Conservation (phyloP, 1,140 invertebrate species). For the Antheraea mylitta region DNA sequence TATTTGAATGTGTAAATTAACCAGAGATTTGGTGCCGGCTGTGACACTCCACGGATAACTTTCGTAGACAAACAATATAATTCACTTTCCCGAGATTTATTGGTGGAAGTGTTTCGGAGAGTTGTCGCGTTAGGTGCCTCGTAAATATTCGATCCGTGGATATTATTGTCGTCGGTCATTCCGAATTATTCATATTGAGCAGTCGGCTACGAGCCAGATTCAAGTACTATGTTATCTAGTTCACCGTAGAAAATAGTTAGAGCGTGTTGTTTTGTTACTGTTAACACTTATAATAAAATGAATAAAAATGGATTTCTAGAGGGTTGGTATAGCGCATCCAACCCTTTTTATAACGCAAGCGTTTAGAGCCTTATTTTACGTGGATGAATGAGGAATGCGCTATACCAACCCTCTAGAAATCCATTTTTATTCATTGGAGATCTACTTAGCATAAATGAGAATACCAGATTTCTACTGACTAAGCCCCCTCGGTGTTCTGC, state of each 20-base stretch:
- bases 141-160: slow-evolving; percentile 13
- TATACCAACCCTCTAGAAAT: too few relatives aligned
- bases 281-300: too few relatives aligned
- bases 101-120: slow-evolving; percentile 20
- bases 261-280: neutral
- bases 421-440: too few relatives aligned
- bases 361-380: too few relatives aligned
- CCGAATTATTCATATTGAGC: slow-evolving; percentile 12
- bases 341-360: too few relatives aligned
- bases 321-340: too few relatives aligned
- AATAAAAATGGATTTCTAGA: too few relatives aligned
- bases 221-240: neutral
- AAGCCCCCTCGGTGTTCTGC: too few relatives aligned
- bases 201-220: neutral
- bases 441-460: too few relatives aligned
- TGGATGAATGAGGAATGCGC: too few relatives aligned
- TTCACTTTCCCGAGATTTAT: slow-evolving; percentile 33
- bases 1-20: slow-evolving; percentile 34
- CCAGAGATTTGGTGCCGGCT: slow-evolving; percentile 24
- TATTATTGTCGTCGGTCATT: neutral
- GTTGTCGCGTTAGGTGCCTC: slow-evolving; percentile 5
- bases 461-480: too few relatives aligned
- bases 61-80: slow-evolving; percentile 31
- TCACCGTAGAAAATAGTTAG: neutral
- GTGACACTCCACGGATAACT: slow-evolving; percentile 33